These are phyloP conservation scores for Tuberolachnus salignus DNA, from an alignment of 2,888 invertebrate species.

Conservation along the genomic window DNA sequence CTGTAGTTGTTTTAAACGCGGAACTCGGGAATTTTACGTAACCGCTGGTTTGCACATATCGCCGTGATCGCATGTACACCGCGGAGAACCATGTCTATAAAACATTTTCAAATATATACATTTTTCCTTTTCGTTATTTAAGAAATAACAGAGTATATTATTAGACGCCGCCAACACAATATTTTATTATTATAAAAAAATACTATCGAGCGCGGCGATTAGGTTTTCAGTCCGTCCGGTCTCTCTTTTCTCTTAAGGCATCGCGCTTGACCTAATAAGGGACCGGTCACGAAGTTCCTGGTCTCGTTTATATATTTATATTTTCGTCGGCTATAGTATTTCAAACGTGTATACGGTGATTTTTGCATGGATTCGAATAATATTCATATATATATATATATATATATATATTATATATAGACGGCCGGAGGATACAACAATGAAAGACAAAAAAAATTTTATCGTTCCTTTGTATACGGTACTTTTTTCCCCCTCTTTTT, in stretches of 20 bases:
- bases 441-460: conserved; percentile 5
- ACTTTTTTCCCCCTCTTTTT: conserved; percentile 3
- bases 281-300: conserved; percentile 53
- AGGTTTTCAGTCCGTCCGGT: conserved; percentile 49
- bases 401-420: neutral
- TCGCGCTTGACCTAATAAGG: conserved; percentile 49
- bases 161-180: conserved; percentile 1
- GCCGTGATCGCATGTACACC: neutral
- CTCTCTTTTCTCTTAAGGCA: conserved; percentile 20
- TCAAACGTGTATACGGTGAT: neutral
- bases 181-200: too few species aligned
- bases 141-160: neutral
- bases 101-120: neutral
- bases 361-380: neutral
- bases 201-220: neutral
- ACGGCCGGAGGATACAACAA: neutral
- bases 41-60: neutral
- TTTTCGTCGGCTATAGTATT: too few species aligned
- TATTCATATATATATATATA: too few species aligned
- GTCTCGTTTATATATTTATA: conserved; percentile 18
- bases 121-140: neutral
- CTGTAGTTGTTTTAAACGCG: conserved; percentile 4
- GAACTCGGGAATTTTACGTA: conserved; percentile 23
- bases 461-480: conserved; percentile 10
- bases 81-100: neutral